Evolutionary conservation across 2,888 invertebrate genomes (phyloP).

Genomic region (Beris chalybata): DNA sequence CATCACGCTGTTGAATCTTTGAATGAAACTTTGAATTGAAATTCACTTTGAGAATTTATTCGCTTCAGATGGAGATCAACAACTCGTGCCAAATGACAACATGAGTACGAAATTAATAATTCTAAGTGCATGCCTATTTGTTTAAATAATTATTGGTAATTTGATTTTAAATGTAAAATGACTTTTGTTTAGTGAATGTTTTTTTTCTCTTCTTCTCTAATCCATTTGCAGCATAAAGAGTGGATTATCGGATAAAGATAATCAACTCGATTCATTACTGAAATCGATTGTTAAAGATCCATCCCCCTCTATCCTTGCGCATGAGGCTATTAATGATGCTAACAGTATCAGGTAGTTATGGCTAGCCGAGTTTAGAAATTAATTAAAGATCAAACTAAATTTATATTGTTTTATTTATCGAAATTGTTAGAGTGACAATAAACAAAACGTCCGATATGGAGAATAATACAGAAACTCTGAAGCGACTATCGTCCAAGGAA

Average conservation of each 20-base stretch:
- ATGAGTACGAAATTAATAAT: too few species aligned
- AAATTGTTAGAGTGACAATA: constrained; percentile 51
- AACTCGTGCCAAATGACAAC: too few species aligned
- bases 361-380: constrained; percentile 23
- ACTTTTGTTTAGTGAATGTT: constrained; percentile 15
- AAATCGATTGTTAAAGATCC: constrained; percentile 75
- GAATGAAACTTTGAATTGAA: too few species aligned
- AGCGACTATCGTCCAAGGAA: constrained; percentile 65
- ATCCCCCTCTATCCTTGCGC: constrained; percentile 60
- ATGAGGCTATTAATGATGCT: constrained; percentile 63
- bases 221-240: constrained; percentile 54
- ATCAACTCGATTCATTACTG: constrained; percentile 72
- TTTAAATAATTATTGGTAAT: too few species aligned
- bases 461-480: constrained; percentile 68
- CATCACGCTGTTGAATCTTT: too few species aligned
- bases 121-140: too few species aligned
- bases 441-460: constrained; percentile 57
- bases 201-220: constrained; percentile 12
- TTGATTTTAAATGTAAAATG: background rate
- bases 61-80: too few species aligned
- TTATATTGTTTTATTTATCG: background rate
- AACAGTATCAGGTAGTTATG: constrained; percentile 57
- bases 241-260: constrained; percentile 61
- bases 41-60: too few species aligned
- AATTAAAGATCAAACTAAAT: background rate